Base-by-base conservation (phyloP, 2,113 vertebrate genomes). In the Solea senegalensis region DNA sequence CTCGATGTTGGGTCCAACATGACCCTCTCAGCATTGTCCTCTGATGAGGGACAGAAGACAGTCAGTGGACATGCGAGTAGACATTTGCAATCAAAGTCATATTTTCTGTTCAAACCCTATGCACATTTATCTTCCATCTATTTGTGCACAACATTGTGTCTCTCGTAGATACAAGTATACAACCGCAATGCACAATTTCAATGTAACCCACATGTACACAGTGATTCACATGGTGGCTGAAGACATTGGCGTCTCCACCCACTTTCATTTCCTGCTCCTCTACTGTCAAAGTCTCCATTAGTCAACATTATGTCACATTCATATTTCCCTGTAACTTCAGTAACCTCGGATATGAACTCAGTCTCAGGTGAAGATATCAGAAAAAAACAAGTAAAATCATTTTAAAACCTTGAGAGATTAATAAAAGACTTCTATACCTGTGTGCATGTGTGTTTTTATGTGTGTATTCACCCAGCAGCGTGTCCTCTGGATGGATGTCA, bases 1-100 rank as follows among this genome's bases (percentile, higher is more conserved):
- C 95, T 94, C 1, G 97, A 98, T 27, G 90, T 94, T 8, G 97
- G 97, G 81, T 98, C 96, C 3, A 99, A 92, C 95, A 99, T 98
- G 0, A 90, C 95, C 58, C 96, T 95, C 10, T 99, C 97, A 27
- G 98, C 96, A 13, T 98, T 98, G 86, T 99, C 97, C 87, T 98
- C 98, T 99, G 93, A 54, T 6, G 3, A 15, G 13, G 68, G 44
- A 52, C 11, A 64, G 3, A 51, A 50, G 14, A 41, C 7, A 51
- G 55, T 1, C 34, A n/a, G 21, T 28, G 39, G 10, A 28, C 26
- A 54, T 13, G n/a, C 5, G 7, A 56, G 15, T 7, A 15, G 15
- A 12, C 13, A 39, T 59, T 49, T 52, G 11, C 9, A 10, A 46
- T 54, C n/a, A 59, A 50, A 49, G 3, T 48, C 13, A 13, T 14